These are phyloP conservation scores for Perizoma flavofasciatum DNA, from an alignment of 2,888 invertebrate genomes.

Conservation along the genomic window DNA sequence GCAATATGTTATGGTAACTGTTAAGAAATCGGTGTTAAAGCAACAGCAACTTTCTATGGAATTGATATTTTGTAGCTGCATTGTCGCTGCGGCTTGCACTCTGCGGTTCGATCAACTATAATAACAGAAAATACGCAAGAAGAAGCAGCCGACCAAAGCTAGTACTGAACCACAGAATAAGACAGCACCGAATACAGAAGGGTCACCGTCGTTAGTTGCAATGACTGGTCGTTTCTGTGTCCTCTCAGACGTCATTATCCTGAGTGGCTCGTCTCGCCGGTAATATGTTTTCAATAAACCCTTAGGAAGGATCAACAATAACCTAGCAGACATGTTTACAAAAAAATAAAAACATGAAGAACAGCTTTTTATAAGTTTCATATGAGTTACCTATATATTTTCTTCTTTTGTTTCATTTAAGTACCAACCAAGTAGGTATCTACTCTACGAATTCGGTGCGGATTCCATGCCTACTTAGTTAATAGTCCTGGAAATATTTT, in stretches of 20 bases:
- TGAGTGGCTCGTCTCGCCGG: constrained; percentile 63
- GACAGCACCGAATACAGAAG: not conserved
- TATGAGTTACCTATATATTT: not conserved
- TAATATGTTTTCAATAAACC: constrained; percentile 80
- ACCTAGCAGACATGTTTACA: constrained; percentile 22
- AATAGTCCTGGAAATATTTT: too few relatives aligned
- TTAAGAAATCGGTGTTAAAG: too few relatives aligned
- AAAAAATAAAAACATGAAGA: constrained; percentile 11
- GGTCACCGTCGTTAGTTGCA: constrained; percentile 61
- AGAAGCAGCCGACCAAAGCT: constrained; percentile 5
- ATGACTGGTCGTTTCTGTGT: constrained; percentile 71
- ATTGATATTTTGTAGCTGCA: too few relatives aligned
- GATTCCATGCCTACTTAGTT: too few relatives aligned
- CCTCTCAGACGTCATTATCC: constrained; percentile 53
- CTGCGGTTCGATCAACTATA: too few relatives aligned
- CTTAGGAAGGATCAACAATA: constrained; percentile 41
- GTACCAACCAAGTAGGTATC: too few relatives aligned
- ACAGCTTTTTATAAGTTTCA: not conserved
- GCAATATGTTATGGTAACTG: too few relatives aligned
- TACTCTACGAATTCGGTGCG: too few relatives aligned
- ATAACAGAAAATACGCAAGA: not conserved
- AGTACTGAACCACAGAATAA: constrained; percentile 1
- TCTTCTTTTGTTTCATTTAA: too few relatives aligned
- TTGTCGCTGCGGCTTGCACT: too few relatives aligned
- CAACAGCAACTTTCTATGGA: too few relatives aligned